These are phyloP conservation scores for Chromobotia macracanthus DNA, from an alignment of 2,797 vertebrate species.

Conservation along the genomic window DNA sequence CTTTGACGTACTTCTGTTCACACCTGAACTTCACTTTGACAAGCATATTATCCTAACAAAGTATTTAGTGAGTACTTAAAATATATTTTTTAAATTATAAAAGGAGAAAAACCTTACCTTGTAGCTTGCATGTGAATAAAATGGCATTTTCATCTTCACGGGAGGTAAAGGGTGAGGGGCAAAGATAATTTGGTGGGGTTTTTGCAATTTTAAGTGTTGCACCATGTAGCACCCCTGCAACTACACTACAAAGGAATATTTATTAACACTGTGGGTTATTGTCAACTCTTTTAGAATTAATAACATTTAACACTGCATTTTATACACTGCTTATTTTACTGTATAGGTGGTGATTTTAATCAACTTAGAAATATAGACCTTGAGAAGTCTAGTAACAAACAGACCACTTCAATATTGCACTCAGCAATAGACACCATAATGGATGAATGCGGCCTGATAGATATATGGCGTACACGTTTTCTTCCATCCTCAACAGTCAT, in stretches of 20 bases:
- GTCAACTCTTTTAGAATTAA: background rate
- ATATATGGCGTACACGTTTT: constrained; percentile 26
- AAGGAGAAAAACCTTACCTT: background rate
- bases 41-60: background rate
- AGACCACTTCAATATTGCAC: background rate
- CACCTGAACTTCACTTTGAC: constrained; percentile 15
- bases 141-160: background rate
- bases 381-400: constrained; percentile 5
- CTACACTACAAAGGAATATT: background rate
- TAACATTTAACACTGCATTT: constrained; percentile 2
- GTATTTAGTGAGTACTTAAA: background rate
- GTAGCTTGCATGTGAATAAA: background rate
- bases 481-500: constrained; percentile 1
- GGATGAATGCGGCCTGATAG: constrained; percentile 18
- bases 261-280: background rate
- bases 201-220: constrained; percentile 9
- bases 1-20: constrained; percentile 33
- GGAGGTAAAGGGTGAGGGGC: background rate
- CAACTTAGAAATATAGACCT: background rate
- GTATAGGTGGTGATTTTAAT: constrained; percentile 24
- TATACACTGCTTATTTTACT: no score
- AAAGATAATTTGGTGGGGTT: background rate
- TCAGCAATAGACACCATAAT: background rate
- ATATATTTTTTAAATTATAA: background rate
- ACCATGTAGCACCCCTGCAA: background rate